phyloP scores from a whole-genome alignment of 2,888 invertebrate species.

The Diplazon laetatorius region DNA sequence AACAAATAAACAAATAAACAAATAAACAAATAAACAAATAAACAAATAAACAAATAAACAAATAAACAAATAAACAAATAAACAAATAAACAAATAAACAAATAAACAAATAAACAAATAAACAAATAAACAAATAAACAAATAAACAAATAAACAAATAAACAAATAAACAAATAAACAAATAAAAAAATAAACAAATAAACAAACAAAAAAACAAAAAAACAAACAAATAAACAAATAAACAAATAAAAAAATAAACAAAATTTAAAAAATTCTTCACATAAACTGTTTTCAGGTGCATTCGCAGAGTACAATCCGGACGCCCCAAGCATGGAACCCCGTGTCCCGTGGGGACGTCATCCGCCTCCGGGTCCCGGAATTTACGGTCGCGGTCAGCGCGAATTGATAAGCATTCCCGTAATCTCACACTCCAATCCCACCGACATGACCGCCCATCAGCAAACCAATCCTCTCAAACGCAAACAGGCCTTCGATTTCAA shows the following conservation, averaged over 20 bases:
- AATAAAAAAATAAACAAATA: constrained; percentile 8
- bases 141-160: too few species aligned
- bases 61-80: too few species aligned
- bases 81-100: too few species aligned
- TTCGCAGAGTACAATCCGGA: constrained; percentile 90
- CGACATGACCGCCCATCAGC: constrained; percentile 72
- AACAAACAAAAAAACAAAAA: too few species aligned
- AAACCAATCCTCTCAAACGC: constrained; percentile 82
- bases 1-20: too few species aligned
- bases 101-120: too few species aligned
- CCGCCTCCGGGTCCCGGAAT: constrained; percentile 76
- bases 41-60: too few species aligned
- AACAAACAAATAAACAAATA: too few species aligned
- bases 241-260: too few species aligned
- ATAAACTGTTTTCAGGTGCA: constrained; percentile 70
- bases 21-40: too few species aligned
- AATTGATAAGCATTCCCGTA: constrained; percentile 91
- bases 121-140: too few species aligned
- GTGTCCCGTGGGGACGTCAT: constrained; percentile 81
- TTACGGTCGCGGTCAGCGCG: constrained; percentile 84
- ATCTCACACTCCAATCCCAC: constrained; percentile 83
- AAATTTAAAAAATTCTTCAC: background rate
- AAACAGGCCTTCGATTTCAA: constrained; percentile 89
- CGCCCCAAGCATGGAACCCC: constrained; percentile 88
- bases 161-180: too few species aligned